phyloP scores from a whole-genome alignment of 1,140 invertebrate genomes.

The Harlomillsia oculata region DNA sequence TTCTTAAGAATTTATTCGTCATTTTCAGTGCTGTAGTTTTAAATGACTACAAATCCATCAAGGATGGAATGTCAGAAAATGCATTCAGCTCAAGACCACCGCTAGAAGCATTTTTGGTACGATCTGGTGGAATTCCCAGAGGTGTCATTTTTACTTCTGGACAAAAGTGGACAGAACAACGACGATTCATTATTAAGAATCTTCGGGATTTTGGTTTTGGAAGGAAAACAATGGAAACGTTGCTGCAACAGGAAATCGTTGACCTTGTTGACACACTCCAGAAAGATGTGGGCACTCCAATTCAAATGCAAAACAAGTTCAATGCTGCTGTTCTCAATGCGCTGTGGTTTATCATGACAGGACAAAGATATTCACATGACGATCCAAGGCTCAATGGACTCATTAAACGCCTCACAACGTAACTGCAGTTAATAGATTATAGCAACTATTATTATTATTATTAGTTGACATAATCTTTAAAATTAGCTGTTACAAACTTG shows the following conservation, averaged over 20 bases:
- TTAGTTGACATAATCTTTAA: too few species aligned
- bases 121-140: neutral
- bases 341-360: slow-evolving; percentile 9
- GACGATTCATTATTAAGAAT: neutral
- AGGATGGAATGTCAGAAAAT: neutral
- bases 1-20: too few species aligned
- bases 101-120: neutral
- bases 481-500: too few species aligned
- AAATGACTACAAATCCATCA: neutral
- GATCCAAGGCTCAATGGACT: slow-evolving; percentile 11
- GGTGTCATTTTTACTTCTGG: slow-evolving; percentile 12
- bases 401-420: neutral
- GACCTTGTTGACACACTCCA: slow-evolving; percentile 1
- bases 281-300: slow-evolving; percentile 3
- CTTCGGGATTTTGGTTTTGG: slow-evolving; percentile 9
- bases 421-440: neutral
- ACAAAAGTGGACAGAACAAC: slow-evolving; percentile 5
- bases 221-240: slow-evolving; percentile 3
- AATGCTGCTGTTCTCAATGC: slow-evolving; percentile 9
- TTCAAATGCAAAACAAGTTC: slow-evolving; percentile 1
- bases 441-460: neutral
- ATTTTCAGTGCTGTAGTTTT: neutral
- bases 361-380: neutral
- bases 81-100: neutral
- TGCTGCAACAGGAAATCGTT: slow-evolving; percentile 3